These are phyloP conservation scores for Palythoa caribaeorum DNA, from an alignment of 92 coral and sea anemone genomes.

Conservation along the genomic window DNA sequence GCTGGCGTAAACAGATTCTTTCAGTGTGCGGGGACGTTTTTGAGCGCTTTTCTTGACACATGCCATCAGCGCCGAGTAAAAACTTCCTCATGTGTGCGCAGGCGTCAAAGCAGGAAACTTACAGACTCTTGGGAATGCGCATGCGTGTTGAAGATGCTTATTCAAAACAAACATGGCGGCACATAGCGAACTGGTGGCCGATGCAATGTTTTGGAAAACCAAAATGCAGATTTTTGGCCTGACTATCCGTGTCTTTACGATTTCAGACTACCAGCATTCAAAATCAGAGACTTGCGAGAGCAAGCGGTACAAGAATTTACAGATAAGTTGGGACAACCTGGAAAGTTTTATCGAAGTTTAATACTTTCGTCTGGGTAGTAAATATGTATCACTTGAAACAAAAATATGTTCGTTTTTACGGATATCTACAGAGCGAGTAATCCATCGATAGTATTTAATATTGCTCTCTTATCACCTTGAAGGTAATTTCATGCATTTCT, in stretches of 20 bases:
- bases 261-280: neutral
- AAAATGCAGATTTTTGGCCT: neutral
- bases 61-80: too few relatives aligned
- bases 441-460: conserved; percentile 4
- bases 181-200: neutral
- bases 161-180: conserved; percentile 7
- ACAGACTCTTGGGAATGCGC: too few relatives aligned
- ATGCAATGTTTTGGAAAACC: conserved; percentile 6
- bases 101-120: too few relatives aligned
- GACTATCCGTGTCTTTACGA: conserved; percentile 5
- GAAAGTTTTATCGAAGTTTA: neutral
- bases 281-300: neutral
- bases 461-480: neutral
- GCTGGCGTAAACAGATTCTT: too few relatives aligned
- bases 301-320: neutral
- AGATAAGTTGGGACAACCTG: neutral
- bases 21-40: too few relatives aligned
- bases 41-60: too few relatives aligned
- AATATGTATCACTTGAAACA: neutral
- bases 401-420: too few relatives aligned
- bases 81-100: too few relatives aligned
- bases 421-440: neutral
- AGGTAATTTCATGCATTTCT: neutral
- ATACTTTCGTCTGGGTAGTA: conserved; percentile 1
- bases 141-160: too few relatives aligned